Base-by-base conservation (phyloP, 2,113 vertebrate genomes). In the Oncorhynchus tshawytscha region DNA sequence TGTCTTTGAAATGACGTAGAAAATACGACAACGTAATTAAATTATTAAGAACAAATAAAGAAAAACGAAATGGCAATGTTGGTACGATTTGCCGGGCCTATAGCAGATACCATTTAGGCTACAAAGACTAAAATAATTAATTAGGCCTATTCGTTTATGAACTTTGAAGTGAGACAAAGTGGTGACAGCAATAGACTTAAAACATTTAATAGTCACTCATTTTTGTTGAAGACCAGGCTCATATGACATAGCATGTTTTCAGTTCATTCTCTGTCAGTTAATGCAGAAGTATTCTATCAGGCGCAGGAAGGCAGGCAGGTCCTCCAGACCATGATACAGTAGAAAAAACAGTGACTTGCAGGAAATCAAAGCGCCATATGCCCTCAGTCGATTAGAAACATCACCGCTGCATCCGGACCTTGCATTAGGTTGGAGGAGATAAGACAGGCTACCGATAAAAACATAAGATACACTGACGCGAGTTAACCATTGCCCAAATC, bases 331-430 rank as follows among this genome's bases (percentile, higher is more conserved):
- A 60, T 39, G 34, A 49, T 65, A 59, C 9, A 8, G 2, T 24
- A 66, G 29, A 67, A 54, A 54, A 59, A 67, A 31, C 4, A 65
- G 27, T 69, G 16, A 49, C 34, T 70, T 22, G 51, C 83, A 87
- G 91, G 88, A 91, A 93, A 94, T 93, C 91, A 94, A 93, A 93
- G 89, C 81, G 74, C 84, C 83, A 81, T 78, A 77, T 87, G 90
- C 77, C 69, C 59, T 62, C 71, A 67, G 84, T 89, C 80, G 92
- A 94, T 93, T 88, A 91, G 76, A 82, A 75, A 0, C 70, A 24
- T 22, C 62, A 24, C 59, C 45, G 59, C 80, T 70, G 68, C 83
- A 82, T 88, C 87, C 85, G 87, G 88, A 67, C 66, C 29, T 54
- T 54, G 27, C 77, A 22, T 51, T 12, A 79, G 71, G 80, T 60